Percentiles rank a stretch among this genome's conserved stretches.
phyloP scores from a whole-genome alignment of 37 sponge, comb jelly and placozoan genomes.

The Petrosia ficiformis region DNA sequence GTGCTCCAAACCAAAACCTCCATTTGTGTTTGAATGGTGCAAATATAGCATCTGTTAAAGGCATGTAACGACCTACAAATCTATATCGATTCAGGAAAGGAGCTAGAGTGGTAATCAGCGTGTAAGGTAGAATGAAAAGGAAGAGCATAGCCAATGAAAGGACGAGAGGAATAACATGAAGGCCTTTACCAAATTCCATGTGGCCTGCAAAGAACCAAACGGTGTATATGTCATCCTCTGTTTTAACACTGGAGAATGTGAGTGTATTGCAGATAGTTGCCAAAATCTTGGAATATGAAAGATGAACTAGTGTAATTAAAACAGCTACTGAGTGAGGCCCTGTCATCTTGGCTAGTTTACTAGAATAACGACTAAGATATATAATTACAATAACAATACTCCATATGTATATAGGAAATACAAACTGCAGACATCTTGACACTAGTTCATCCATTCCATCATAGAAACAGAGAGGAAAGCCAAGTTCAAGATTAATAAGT shows the following conservation, averaged over 20 bases:
- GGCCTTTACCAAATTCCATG: not conserved
- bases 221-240: not conserved
- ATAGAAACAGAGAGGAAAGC: conserved; percentile 35
- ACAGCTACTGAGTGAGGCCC: conserved; percentile 23
- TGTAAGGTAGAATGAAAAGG: not conserved
- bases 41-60: conserved; percentile 16
- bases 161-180: not conserved
- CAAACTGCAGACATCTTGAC: conserved; percentile 31
- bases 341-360: not conserved
- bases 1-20: conserved; percentile 23
- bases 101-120: conserved; percentile 6
- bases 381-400: not conserved
- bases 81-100: conserved; percentile 7
- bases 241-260: conserved; percentile 13
- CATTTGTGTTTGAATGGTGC: conserved; percentile 15
- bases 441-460: conserved; percentile 43
- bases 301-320: conserved; percentile 30
- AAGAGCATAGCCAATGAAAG: not conserved
- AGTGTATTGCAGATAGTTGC: conserved; percentile 3
- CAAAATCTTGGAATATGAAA: conserved; percentile 34
- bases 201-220: conserved; percentile 25
- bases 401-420: conserved; percentile 46
- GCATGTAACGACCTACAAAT: not conserved
- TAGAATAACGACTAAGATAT: conserved; percentile 6
- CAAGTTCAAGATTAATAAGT: conserved; percentile 30